phyloP scores from a whole-genome alignment of 2,888 invertebrate genomes.

The Acanthosoma haemorrhoidale region DNA sequence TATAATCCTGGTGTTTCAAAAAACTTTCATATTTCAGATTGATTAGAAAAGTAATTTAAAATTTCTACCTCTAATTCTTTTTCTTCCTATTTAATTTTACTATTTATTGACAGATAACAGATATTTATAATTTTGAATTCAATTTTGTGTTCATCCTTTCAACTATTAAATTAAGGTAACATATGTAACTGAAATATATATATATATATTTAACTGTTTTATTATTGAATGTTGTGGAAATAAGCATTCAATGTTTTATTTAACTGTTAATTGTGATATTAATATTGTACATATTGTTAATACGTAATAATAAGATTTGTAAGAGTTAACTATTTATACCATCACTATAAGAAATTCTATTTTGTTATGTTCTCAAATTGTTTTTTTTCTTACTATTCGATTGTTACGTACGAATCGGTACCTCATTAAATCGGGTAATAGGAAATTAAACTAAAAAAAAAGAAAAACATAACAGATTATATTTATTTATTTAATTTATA shows the following conservation, averaged over 20 bases:
- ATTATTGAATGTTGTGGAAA: not conserved
- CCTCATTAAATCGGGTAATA: conserved; percentile 10
- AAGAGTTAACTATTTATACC: conserved; percentile 23
- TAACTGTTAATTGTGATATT: conserved; percentile 27
- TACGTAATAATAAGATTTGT: conserved; percentile 2
- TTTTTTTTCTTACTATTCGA: conserved; percentile 30
- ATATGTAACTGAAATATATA: not conserved
- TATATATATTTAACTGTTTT: not conserved
- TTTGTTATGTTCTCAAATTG: conserved; percentile 1
- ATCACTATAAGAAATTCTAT: not conserved
- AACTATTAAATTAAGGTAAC: no score
- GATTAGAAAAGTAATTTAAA: not conserved
- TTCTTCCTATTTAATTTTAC: not conserved
- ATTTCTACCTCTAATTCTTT: not conserved
- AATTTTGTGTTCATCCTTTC: not conserved
- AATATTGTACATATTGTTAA: conserved; percentile 30
- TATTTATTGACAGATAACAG: not conserved
- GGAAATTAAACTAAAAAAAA: conserved; percentile 16
- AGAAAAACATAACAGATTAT: not conserved
- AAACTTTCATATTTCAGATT: no score
- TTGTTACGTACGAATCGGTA: not conserved
- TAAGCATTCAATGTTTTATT: not conserved
- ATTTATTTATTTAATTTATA: conserved; percentile 24
- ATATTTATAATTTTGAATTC: not conserved
- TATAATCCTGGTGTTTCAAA: no score